phyloP scores from a whole-genome alignment of 2,797 vertebrate species.

The Gymnodraco acuticeps region DNA sequence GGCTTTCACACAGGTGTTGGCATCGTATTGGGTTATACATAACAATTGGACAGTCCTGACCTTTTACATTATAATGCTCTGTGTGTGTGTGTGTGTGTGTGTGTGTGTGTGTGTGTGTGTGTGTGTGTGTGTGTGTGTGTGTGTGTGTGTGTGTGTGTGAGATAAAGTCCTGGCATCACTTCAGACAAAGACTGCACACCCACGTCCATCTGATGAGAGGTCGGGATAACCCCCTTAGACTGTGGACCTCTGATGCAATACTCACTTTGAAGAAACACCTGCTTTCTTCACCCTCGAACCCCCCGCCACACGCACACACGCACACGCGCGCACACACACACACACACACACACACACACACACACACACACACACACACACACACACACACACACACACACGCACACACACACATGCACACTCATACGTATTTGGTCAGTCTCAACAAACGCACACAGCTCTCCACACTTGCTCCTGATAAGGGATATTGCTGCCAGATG shows the following conservation, averaged over 20 bases:
- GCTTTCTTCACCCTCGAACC: slow-evolving; percentile 16
- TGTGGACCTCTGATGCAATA: slow-evolving; percentile 41
- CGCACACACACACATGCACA: background rate
- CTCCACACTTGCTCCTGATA: slow-evolving; percentile 56
- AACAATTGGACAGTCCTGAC: slow-evolving; percentile 57
- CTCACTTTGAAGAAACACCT: slow-evolving; percentile 83
- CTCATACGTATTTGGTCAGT: background rate
- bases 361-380: no score
- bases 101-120: slow-evolving; percentile 18
- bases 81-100: slow-evolving; percentile 13
- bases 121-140: slow-evolving; percentile 18
- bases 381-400: background rate
- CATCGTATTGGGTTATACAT: slow-evolving; percentile 27
- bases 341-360: no score
- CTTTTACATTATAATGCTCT: slow-evolving; percentile 52
- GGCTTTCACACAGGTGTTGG: slow-evolving; percentile 57
- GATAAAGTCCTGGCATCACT: slow-evolving; percentile 67
- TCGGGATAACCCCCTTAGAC: slow-evolving; percentile 57
- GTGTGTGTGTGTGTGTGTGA: slow-evolving; percentile 14
- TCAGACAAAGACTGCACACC: slow-evolving; percentile 58
- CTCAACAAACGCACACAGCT: slow-evolving; percentile 24
- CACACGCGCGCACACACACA: no score
- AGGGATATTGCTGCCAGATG: slow-evolving; percentile 74
- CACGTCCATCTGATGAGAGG: slow-evolving; percentile 46
- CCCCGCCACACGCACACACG: background rate